Evolutionary conservation across 2,888 invertebrate species (phyloP).

Genomic region (Dichetophora obliterata): DNA sequence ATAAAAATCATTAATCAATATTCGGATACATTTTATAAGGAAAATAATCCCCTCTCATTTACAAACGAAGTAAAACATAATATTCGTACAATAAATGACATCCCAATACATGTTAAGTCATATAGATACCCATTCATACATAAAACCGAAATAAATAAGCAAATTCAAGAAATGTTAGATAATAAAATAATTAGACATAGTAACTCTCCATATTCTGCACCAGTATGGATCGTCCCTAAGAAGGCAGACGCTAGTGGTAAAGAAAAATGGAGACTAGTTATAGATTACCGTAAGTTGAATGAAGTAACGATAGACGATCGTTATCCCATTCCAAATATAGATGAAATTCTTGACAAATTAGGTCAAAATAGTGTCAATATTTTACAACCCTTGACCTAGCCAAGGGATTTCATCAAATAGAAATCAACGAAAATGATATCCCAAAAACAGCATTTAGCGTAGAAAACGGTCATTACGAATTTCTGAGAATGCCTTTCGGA

Average conservation of each 20-base stretch:
- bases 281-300: conserved; percentile 37
- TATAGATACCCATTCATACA: no score
- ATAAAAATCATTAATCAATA: no score
- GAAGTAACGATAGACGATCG: conserved; percentile 26
- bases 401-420: no score
- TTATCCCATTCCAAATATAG: conserved; percentile 31
- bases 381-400: no score
- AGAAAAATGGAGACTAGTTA: conserved; percentile 39
- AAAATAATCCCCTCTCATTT: neutral
- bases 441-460: no score
- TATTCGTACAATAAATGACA: no score
- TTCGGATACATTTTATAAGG: no score
- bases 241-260: conserved; percentile 32
- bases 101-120: no score
- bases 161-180: conserved; percentile 32
- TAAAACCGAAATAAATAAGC: neutral
- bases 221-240: conserved; percentile 39
- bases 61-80: conserved; percentile 26
- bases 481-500: no score
- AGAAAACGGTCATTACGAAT: no score
- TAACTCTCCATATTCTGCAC: conserved; percentile 32
- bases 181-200: conserved; percentile 34
- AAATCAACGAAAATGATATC: no score
- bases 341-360: conserved; percentile 49
- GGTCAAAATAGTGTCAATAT: no score